Percentiles rank a stretch among this genome's conserved stretches.
Evolutionary conservation across 1,140 invertebrate species (phyloP).

Genomic region (Ptiloglossa arizonensis): DNA sequence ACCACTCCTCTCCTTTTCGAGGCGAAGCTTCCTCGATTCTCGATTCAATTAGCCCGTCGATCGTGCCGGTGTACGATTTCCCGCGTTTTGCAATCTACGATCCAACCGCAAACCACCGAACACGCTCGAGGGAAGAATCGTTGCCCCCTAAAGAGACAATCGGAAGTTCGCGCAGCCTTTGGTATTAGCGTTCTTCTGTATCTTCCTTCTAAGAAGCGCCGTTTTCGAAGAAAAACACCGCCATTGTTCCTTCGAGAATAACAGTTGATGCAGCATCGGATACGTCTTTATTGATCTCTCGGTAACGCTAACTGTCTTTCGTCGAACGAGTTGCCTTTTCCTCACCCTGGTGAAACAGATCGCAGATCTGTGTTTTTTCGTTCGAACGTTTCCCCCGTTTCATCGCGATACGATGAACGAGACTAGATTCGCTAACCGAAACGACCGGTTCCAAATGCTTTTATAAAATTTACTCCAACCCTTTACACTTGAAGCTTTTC

Average conservation of each 20-base stretch:
- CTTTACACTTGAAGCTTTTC: too few relatives aligned
- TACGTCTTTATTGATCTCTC: constrained; percentile 29
- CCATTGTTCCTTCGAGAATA: not conserved
- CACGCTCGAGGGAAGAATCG: too few relatives aligned
- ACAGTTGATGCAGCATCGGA: constrained; percentile 12
- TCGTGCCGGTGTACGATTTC: too few relatives aligned
- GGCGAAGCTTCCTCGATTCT: too few relatives aligned
- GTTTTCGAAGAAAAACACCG: not conserved
- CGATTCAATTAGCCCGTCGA: too few relatives aligned
- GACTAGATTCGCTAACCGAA: too few relatives aligned
- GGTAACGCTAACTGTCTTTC: constrained; percentile 17
- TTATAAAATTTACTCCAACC: too few relatives aligned
- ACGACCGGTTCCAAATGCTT: too few relatives aligned
- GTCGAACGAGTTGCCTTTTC: not conserved
- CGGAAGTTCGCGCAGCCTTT: not conserved
- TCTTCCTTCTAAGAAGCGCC: not conserved
- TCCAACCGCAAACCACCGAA: too few relatives aligned
- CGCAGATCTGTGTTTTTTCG: not conserved
- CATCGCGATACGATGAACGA: not conserved
- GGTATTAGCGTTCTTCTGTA: not conserved
- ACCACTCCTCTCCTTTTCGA: too few relatives aligned
- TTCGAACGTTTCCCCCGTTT: constrained; percentile 16
- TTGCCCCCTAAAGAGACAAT: not conserved
- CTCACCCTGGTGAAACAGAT: not conserved
- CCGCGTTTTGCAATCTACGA: too few relatives aligned